Base-by-base conservation (phyloP, 2,113 vertebrate species). In the Pygoscelis adeliae region DNA sequence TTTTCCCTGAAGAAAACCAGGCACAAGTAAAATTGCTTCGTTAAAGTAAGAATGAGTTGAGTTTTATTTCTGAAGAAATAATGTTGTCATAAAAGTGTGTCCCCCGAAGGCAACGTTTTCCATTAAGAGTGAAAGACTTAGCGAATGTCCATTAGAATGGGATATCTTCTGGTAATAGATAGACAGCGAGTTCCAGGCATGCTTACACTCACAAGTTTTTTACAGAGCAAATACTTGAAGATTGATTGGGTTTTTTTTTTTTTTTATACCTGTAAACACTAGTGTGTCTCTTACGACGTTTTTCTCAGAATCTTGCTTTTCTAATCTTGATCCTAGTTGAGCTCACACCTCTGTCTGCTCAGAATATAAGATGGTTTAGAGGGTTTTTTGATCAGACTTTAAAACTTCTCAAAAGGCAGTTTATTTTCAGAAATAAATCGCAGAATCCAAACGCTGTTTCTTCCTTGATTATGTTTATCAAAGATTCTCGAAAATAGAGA, bases 101-200 rank as follows among this genome's bases (percentile, higher is more conserved):
- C 70, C 96, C 97, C 95, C 96, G 95, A 89, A 97, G 97, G 97
- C 94, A 97, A 18, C 34, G 5, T 95, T 98, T 98, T 97, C 94
- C 95, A 97, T 98, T 98, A 98, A 83, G 92, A 94, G 86, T 82
- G 70, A 90, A 96, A 96, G 96, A 97, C 97, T 97, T 95, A 98
- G 96, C 44, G 88, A 93, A 95, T 97, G 97, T 77, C 97, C 82
- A 83, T 98, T 97, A 95, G 90, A 97, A 94, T 89, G 65, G 67
- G 71, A 42, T 97, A 95, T 96, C 89, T 94, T 94, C 94, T 73
- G 83, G 88, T 97, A 95, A 97, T 63, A 92, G 89, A n/a, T 38
- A 92, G 89, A 44, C 89, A 91, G 87, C 61, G 90, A 91, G 80
- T 98, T 96, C 81, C 92, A 97, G 89, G 87, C 80, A 76, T 58